These are phyloP conservation scores for Neolamprologus caudopunctatus DNA, from an alignment of 2,113 vertebrate species.

Conservation along the genomic window DNA sequence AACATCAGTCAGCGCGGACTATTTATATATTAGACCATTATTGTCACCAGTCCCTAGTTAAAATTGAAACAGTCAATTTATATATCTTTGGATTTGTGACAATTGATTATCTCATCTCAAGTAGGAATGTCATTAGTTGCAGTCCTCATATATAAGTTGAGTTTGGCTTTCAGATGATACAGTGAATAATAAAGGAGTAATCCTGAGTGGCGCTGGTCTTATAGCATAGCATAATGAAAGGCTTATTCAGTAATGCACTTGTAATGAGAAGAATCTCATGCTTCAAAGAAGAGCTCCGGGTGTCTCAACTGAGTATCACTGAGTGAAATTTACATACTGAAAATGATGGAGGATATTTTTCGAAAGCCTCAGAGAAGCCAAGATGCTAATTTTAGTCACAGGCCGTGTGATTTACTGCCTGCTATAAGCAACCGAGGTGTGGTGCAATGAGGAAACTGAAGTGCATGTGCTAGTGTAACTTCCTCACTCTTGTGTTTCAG, in stretches of 20 bases:
- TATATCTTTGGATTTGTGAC: background rate
- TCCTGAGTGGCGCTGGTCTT: background rate
- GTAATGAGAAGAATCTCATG: background rate
- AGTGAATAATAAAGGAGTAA: background rate
- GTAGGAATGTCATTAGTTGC: background rate
- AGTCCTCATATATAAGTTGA: background rate
- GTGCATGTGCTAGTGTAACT: background rate
- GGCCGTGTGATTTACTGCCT: background rate
- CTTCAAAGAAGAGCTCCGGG: conserved; percentile 16
- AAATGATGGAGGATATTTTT: background rate
- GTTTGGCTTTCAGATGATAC: background rate
- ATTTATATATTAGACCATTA: background rate
- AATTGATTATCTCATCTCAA: background rate
- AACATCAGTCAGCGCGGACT: background rate
- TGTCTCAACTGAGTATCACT: background rate
- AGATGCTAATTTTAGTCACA: background rate
- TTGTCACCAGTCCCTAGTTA: background rate
- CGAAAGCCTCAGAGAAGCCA: background rate
- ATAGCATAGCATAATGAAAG: conserved; percentile 10
- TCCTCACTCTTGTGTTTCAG: conserved; percentile 43
- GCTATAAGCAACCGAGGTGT: background rate
- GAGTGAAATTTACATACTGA: background rate
- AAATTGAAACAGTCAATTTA: background rate
- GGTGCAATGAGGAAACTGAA: background rate
- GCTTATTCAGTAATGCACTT: background rate